Evolutionary conservation across 2,888 invertebrate species (phyloP), one percentile per base, ranked within the genome.

Genomic region (Melieria crassipennis): DNA sequence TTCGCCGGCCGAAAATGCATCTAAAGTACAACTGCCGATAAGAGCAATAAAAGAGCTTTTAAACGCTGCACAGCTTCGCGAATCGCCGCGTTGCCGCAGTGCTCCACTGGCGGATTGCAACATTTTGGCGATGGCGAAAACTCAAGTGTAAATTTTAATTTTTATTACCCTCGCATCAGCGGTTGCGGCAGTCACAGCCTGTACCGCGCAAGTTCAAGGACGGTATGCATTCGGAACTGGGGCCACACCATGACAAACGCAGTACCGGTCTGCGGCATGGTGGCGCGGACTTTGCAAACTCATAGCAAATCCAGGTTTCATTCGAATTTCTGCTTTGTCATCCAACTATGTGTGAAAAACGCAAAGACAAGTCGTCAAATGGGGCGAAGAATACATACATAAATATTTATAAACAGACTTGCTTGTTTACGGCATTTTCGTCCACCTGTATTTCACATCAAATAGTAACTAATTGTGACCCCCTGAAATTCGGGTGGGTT

Each of bases 11-110:
- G 11, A 52, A n/a, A 7, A 9, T 11, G 11, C 11, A 13, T 52
- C 11, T 4, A n/a, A 52, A 5, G n/a, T 52, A 52, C 52, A 7
- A 52, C 5, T 52, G 13, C 52, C 7, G 13, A 52, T n/a, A 57
- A 13, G n/a, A 30, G 16, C 13, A 57, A 57, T 57, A 57, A 57
- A 57, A 57, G 57, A 13, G n/a, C 10, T 57, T 57, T 57, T 57
- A 57, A 16, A 30, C 13, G 52, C 52, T 13, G 4, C 13, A 52
- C 52, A n/a, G 52, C n/a, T 52, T 52, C 52, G 52, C 4, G 13
- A 52, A 52, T 52, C 52, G 52, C n/a, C 52, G 7, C 5, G 1
- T 30, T 30, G 3, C 30, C 30, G 30, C 57, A 57, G 5, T 57
- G 57, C 13, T 57, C 30, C 30, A 9, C 5, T 57, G 57, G 57